Base-by-base conservation (phyloP, 37 sponge, comb jelly and placozoan species). In the Hormiphora californensis region DNA sequence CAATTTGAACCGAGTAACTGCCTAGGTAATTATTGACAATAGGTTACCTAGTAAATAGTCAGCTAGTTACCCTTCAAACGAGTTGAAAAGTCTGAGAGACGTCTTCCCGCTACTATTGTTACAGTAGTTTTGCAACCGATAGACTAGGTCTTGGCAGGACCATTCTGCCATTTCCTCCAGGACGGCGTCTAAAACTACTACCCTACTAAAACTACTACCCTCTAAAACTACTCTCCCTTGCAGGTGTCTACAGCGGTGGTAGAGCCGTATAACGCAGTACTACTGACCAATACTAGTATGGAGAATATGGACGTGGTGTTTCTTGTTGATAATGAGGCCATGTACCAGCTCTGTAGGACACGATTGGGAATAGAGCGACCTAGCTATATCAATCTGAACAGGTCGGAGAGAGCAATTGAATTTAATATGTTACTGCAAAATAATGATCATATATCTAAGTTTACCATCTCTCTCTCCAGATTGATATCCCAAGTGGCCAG, bases 201-300 rank as follows among this genome's bases (percentile, higher is more conserved):
- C n/a, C n/a, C n/a, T n/a, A n/a, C n/a, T n/a, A n/a, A n/a, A n/a
- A n/a, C n/a, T n/a, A n/a, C n/a, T n/a, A n/a, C n/a, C n/a, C n/a
- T n/a, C n/a, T n/a, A n/a, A n/a, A n/a, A n/a, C n/a, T n/a, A 44
- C 31, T 85, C 46, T 51, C 86, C 39, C 34, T 51, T 15, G 51
- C 87, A 61, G 87, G 61, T 87, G 28, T 63, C 65, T 40, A 87
- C 87, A 27, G 46, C 63, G 15, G 61, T 87, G n/a, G 87, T 87
- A 32, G 87, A 87, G 36, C 87, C 87, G 63, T 87, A 87, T 44
- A 87, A 87, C 31, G 87, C 87, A 55, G 87, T 87, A 9, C 49
- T 44, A 1, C 44, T 63, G 4, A 87, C 63, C 44, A 44, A 87
- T 49, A 63, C 51, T 25, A 87, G 41, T 51, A 87, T 87, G 44